A percentile compares a stretch with the other conserved stretches of the same genome.
Conservation (phyloP, 2,888 invertebrate species). For the Cheilosia pagana region DNA sequence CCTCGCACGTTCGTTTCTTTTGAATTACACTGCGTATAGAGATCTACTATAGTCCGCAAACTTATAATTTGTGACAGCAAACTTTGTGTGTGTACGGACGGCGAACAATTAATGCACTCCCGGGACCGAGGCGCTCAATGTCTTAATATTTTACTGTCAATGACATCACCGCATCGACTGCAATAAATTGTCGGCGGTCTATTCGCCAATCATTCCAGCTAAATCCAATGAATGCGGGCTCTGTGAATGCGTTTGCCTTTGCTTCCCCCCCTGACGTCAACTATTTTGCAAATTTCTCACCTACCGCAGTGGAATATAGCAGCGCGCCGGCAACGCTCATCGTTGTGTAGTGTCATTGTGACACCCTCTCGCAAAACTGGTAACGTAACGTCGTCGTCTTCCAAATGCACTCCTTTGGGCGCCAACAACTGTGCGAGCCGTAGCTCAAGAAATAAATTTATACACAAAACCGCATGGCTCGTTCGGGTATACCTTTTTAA, state of each 20-base stretch:
- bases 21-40: slow-evolving; percentile 12
- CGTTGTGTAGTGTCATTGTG: slow-evolving; percentile 56
- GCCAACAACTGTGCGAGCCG: slow-evolving; percentile 37
- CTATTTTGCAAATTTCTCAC: slow-evolving; percentile 43
- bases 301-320: slow-evolving; percentile 48
- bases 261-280: not conserved
- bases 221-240: slow-evolving; percentile 27
- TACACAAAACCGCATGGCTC: slow-evolving; percentile 51
- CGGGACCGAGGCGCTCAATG: slow-evolving; percentile 10
- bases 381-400: slow-evolving; percentile 35
- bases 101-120: slow-evolving; percentile 43
- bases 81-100: slow-evolving; percentile 3
- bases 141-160: slow-evolving; percentile 65
- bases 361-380: slow-evolving; percentile 48
- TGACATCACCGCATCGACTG: slow-evolving; percentile 61
- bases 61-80: slow-evolving; percentile 9
- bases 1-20: slow-evolving; percentile 39
- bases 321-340: slow-evolving; percentile 6
- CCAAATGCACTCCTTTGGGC: slow-evolving; percentile 55
- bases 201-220: slow-evolving; percentile 22
- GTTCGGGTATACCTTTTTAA: slow-evolving; percentile 42
- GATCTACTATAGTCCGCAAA: not conserved
- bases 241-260: slow-evolving; percentile 27
- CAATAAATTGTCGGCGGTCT: slow-evolving; percentile 60
- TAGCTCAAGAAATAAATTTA: slow-evolving; percentile 57